phyloP scores from a whole-genome alignment of 64 coral and sea anemone species.

The Dendronephthya gigantea region DNA sequence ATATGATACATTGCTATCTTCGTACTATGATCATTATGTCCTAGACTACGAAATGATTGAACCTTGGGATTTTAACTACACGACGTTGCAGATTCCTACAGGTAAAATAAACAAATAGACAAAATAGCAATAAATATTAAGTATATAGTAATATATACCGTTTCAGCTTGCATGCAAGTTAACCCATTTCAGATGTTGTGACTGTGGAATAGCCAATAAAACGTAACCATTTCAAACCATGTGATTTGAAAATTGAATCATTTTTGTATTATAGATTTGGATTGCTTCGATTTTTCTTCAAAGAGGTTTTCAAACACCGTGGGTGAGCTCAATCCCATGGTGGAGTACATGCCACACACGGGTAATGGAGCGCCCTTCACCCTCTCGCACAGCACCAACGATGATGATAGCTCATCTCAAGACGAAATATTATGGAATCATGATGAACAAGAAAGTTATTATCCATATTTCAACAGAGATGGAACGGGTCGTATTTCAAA shows the following conservation, averaged over 20 bases:
- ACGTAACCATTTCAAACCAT: no score
- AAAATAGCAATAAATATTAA: neutral
- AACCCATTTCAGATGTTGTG: no score
- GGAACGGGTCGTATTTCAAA: neutral
- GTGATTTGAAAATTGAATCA: no score
- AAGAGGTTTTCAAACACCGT: neutral
- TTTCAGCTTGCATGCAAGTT: no score
- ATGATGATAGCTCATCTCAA: neutral
- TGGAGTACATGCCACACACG: slow-evolving; percentile 5
- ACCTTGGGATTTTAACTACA: slow-evolving; percentile 1
- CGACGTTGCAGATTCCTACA: neutral
- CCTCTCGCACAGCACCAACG: neutral
- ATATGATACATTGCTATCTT: neutral
- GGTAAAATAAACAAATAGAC: neutral
- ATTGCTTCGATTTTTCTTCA: slow-evolving; percentile 1
- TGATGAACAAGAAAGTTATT: neutral
- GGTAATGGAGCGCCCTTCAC: neutral
- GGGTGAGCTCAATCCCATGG: neutral
- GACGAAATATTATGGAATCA: neutral
- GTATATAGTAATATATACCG: no score
- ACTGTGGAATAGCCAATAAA: no score
- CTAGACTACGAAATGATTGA: neutral
- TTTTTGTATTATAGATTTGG: neutral
- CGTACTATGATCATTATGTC: slow-evolving; percentile 8
- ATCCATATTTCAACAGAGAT: neutral